phyloP scores from a whole-genome alignment of 2,113 vertebrate species.

The Antennarius striatus region DNA sequence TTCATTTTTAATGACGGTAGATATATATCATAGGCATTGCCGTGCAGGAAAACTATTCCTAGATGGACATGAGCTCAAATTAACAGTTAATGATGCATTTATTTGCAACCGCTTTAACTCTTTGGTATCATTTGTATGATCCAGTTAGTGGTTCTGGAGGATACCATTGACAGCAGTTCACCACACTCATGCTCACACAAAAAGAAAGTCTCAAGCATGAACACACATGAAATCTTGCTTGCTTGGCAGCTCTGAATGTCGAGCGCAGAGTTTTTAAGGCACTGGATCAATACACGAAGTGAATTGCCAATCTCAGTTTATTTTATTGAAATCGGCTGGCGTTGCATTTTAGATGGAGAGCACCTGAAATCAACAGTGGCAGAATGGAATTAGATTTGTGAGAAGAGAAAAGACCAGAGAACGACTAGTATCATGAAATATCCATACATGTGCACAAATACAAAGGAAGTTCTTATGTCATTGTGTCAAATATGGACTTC shows the following conservation, averaged over 20 bases:
- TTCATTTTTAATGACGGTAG: no score
- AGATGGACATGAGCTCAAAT: no score
- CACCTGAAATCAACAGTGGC: slow-evolving; percentile 66
- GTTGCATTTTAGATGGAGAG: slow-evolving; percentile 58
- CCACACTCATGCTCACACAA: background rate
- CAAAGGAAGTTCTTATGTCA: slow-evolving; percentile 1
- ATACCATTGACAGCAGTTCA: background rate
- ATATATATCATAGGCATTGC: no score
- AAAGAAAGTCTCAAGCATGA: slow-evolving; percentile 9
- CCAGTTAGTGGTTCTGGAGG: background rate
- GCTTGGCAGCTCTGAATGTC: slow-evolving; percentile 65
- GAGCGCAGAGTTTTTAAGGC: slow-evolving; percentile 64
- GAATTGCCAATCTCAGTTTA: slow-evolving; percentile 78
- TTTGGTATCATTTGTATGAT: background rate
- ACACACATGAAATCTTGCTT: slow-evolving; percentile 26
- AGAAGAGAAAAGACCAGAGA: slow-evolving; percentile 39
- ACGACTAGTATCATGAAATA: slow-evolving; percentile 4
- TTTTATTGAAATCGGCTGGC: slow-evolving; percentile 65
- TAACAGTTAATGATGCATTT: no score
- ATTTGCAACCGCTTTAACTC: no score
- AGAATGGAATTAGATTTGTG: slow-evolving; percentile 67
- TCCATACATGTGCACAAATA: background rate
- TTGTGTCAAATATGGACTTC: background rate
- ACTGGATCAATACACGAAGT: slow-evolving; percentile 73
- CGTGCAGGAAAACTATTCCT: no score